These are phyloP conservation scores for Chironomus tentans DNA, from an alignment of 2,888 invertebrate species.

Conservation along the genomic window DNA sequence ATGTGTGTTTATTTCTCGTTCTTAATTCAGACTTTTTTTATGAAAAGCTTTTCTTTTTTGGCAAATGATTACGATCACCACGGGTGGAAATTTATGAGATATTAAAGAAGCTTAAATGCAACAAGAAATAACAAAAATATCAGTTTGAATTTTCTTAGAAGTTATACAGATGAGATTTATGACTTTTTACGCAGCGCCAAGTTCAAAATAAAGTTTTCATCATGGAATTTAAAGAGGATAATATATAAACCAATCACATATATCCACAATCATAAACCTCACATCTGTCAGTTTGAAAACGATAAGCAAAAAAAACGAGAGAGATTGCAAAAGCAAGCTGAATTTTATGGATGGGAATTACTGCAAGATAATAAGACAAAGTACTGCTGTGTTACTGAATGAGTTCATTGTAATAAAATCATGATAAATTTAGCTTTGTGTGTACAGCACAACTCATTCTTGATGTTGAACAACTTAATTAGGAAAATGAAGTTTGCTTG, in stretches of 20 bases:
- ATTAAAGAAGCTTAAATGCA: neutral
- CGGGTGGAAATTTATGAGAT: neutral
- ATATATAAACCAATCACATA: neutral
- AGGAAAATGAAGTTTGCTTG: too few species aligned
- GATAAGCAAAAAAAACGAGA: too few species aligned
- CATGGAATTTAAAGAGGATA: too few species aligned
- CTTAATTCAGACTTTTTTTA: neutral
- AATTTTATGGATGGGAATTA: neutral
- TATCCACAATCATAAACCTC: neutral
- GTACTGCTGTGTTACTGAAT: too few species aligned
- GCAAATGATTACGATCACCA: neutral
- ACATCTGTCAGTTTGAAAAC: neutral
- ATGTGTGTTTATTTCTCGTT: neutral
- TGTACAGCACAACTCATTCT: too few species aligned
- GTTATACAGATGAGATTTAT: neutral
- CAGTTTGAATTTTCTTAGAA: neutral
- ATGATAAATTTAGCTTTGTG: too few species aligned
- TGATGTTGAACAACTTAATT: too few species aligned
- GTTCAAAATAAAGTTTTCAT: neutral
- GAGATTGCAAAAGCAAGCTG: too few species aligned
- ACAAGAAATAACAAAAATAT: neutral
- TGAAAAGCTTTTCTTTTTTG: neutral
- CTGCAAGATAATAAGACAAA: neutral
- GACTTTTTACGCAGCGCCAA: neutral
- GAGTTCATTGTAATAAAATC: too few species aligned